phyloP scores from a whole-genome alignment of 1,140 invertebrate genomes.

The Hyposmocoma kahamanoa region DNA sequence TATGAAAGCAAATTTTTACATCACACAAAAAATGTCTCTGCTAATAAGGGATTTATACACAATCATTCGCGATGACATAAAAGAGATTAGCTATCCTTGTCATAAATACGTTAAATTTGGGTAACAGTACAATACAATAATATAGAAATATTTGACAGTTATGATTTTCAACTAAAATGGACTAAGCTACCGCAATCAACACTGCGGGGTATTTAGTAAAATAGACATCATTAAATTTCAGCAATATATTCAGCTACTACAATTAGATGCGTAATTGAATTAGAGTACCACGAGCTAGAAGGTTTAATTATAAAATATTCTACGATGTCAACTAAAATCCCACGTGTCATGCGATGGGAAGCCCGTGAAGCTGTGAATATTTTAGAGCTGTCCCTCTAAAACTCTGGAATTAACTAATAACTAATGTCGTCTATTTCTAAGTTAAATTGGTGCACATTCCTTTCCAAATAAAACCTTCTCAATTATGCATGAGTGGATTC shows the following conservation, averaged over 20 bases:
- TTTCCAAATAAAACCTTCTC: constrained; percentile 33
- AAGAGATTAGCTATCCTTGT: constrained; percentile 47
- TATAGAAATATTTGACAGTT: neutral
- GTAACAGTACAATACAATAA: constrained; percentile 6
- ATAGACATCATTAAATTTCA: too few relatives aligned
- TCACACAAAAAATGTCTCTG: constrained; percentile 34
- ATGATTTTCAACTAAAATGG: too few relatives aligned
- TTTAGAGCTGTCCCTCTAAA: constrained; percentile 35
- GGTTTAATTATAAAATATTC: constrained; percentile 21
- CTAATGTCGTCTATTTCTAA: constrained; percentile 29
- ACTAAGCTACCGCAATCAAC: too few relatives aligned
- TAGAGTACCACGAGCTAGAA: constrained; percentile 6
- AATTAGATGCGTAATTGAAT: neutral
- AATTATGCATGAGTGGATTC: constrained; percentile 30
- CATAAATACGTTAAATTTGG: constrained; percentile 25
- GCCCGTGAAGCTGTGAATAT: constrained; percentile 30
- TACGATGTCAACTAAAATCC: constrained; percentile 25
- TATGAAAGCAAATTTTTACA: constrained; percentile 56
- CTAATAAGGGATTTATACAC: constrained; percentile 51
- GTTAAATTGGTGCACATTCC: constrained; percentile 36
- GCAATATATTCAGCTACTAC: too few relatives aligned
- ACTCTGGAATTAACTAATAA: constrained; percentile 37
- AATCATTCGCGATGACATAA: constrained; percentile 49
- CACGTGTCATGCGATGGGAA: constrained; percentile 30
- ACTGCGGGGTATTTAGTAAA: too few relatives aligned